These are phyloP conservation scores for Ypsolopha scabrella DNA, from an alignment of 2,888 invertebrate genomes.

Conservation along the genomic window DNA sequence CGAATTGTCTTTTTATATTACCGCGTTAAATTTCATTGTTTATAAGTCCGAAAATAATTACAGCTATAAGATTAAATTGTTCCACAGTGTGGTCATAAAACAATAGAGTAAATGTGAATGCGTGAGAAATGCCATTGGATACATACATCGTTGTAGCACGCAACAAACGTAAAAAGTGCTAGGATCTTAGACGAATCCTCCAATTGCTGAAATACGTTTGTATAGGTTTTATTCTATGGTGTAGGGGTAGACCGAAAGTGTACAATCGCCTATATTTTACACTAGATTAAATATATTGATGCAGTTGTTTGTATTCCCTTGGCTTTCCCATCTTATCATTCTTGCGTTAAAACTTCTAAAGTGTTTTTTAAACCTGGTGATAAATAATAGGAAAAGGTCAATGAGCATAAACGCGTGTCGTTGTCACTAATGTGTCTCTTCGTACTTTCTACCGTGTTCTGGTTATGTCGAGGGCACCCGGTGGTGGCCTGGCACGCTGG, in stretches of 20 bases:
- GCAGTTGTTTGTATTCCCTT: too few relatives aligned
- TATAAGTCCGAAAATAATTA: not conserved
- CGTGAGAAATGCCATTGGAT: slow-evolving; percentile 30
- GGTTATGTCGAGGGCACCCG: slow-evolving; percentile 59
- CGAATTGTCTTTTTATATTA: not conserved
- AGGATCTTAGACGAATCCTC: too few relatives aligned
- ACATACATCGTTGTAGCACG: not conserved
- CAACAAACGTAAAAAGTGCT: too few relatives aligned
- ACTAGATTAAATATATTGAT: too few relatives aligned
- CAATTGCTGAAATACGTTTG: too few relatives aligned
- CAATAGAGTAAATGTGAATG: slow-evolving; percentile 19
- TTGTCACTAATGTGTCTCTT: slow-evolving; percentile 9
- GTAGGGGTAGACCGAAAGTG: too few relatives aligned
- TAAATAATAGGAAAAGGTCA: too few relatives aligned
- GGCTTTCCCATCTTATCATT: too few relatives aligned
- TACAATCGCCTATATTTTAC: too few relatives aligned
- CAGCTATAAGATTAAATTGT: not conserved
- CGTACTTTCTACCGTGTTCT: slow-evolving; percentile 45
- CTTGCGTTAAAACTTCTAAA: too few relatives aligned
- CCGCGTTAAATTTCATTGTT: slow-evolving; percentile 1
- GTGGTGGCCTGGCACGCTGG: slow-evolving; percentile 14
- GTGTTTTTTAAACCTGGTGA: too few relatives aligned
- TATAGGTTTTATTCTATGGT: too few relatives aligned
- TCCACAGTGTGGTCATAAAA: slow-evolving; percentile 1
- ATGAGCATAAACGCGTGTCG: not conserved